phyloP scores from a whole-genome alignment of 2,888 invertebrate species.

The Rhogogaster chlorosoma region DNA sequence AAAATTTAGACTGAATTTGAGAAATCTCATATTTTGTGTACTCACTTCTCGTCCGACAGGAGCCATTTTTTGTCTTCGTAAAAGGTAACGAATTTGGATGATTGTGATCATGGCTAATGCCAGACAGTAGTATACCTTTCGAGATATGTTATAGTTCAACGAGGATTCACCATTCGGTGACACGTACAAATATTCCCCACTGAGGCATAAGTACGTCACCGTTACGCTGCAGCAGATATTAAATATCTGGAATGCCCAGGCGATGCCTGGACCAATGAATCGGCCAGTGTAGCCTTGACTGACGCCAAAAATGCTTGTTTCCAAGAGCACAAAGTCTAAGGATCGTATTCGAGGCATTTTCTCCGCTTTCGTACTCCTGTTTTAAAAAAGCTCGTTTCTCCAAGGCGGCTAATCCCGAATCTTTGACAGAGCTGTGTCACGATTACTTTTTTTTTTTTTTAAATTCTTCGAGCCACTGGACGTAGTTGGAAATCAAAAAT shows the following conservation, averaged over 20 bases:
- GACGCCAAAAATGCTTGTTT: slow-evolving; percentile 12
- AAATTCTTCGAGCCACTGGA: neutral
- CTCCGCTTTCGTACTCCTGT: neutral
- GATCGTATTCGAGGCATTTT: too few species aligned
- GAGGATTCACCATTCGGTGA: neutral
- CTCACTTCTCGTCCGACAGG: neutral
- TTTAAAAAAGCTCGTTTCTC: neutral
- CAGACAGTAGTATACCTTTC: neutral
- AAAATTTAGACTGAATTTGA: too few species aligned
- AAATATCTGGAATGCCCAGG: neutral
- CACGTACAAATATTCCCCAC: neutral
- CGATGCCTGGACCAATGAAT: neutral
- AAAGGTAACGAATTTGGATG: neutral
- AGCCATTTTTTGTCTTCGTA: neutral
- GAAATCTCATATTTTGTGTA: too few species aligned
- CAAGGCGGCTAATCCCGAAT: neutral
- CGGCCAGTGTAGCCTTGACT: slow-evolving; percentile 8
- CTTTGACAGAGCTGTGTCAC: neutral
- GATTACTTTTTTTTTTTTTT: neutral
- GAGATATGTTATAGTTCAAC: neutral
- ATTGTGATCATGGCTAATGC: too few species aligned
- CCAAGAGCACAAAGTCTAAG: slow-evolving; percentile 15
- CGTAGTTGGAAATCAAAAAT: too few species aligned
- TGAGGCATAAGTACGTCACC: neutral
- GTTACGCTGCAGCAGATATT: neutral